phyloP scores from a whole-genome alignment of 1,140 invertebrate species.

The Eueides isabella region DNA sequence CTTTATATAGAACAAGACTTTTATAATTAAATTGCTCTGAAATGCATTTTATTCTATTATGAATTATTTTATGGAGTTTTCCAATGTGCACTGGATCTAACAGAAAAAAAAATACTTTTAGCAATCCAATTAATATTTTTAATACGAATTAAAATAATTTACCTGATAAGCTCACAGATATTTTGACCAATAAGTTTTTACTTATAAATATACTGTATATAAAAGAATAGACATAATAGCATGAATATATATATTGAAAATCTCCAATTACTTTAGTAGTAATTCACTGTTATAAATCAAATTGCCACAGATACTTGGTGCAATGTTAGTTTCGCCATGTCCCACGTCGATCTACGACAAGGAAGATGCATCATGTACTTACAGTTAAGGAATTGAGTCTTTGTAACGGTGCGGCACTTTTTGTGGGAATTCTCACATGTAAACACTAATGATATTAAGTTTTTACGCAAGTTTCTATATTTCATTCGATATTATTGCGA shows the following conservation, averaged over 20 bases:
- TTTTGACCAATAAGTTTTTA: too few species aligned
- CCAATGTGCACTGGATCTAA: background rate
- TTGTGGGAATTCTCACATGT: constrained; percentile 31
- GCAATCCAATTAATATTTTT: background rate
- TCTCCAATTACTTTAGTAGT: too few species aligned
- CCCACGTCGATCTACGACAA: constrained; percentile 39
- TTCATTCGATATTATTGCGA: too few species aligned
- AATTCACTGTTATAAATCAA: too few species aligned
- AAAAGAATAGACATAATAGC: too few species aligned
- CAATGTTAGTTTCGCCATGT: constrained; percentile 23
- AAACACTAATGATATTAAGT: constrained; percentile 23
- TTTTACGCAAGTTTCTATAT: background rate
- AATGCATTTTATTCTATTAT: background rate
- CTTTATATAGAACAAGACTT: constrained; percentile 33
- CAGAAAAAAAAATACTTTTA: background rate
- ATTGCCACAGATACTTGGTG: too few species aligned
- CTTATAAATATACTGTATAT: too few species aligned
- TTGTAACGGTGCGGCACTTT: constrained; percentile 50
- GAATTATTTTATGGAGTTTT: background rate
- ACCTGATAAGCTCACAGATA: too few species aligned
- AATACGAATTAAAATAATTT: background rate
- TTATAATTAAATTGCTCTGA: constrained; percentile 25
- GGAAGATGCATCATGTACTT: constrained; percentile 61
- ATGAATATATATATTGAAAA: too few species aligned
- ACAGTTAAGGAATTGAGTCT: constrained; percentile 69